Base-by-base conservation (phyloP, 2,797 vertebrate species). In the Mallotus villosus region DNA sequence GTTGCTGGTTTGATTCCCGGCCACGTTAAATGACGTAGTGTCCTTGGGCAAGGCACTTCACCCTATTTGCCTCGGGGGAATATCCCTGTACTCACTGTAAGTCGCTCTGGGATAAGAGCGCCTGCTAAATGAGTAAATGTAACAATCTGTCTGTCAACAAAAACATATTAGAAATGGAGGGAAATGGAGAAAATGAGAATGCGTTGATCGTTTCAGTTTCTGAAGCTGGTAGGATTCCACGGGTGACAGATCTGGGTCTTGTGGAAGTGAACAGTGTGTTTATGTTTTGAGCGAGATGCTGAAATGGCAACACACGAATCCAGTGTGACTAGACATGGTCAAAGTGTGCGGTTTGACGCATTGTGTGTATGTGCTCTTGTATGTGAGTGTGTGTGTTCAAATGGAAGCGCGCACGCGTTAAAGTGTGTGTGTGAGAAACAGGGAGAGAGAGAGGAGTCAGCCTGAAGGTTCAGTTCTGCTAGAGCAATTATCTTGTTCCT, bases 401-500 rank as follows among this genome's bases (percentile, higher is more conserved):
- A 4, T 29, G 29, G 29, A 29, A 2, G 29, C 4, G 29, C 29
- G 29, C 29, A 29, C 29, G 29, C 29, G 29, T 29, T 29, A 4
- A 2, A 29, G 29, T 29, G 29, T 4, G 29, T 29, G 29, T 29
- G 29, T 4, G 29, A 84, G 75, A 77, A 88, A 84, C 82, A n/a
- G n/a, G 82, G 73, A 62, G 68, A 82, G 21, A 49, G 14, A 16
- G 37, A 74, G 78, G 71, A 63, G 70, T 77, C 34, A 75, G 73
- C 73, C 82, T 83, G 79, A 81, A 80, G 71, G 78, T 77, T 79
- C 71, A 79, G 82, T 83, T 92, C 87, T 93, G 89, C 83, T 88
- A 82, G 81, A 93, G 82, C 82, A 90, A 91, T 93, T 89, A 91
- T 91, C 90, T 89, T 92, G 91, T 93, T 93, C 82, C 85, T 86